Percentiles rank a stretch among this genome's conserved stretches.
phyloP scores from a whole-genome alignment of 2,888 invertebrate genomes.

The Exephanes ischioxanthus region DNA sequence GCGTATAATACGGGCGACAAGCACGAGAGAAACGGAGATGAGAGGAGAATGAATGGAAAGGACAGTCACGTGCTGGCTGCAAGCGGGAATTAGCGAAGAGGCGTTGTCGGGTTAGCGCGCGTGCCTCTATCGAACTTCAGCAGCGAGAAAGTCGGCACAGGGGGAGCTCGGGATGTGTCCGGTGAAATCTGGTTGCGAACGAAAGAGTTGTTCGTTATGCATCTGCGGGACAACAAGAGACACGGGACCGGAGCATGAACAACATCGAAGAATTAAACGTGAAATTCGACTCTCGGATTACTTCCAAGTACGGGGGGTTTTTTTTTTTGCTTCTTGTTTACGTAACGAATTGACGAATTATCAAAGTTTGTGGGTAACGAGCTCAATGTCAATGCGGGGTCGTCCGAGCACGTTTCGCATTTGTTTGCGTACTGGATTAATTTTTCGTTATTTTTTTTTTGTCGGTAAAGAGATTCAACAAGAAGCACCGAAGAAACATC shows the following conservation, averaged over 20 bases:
- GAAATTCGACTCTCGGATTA: neutral
- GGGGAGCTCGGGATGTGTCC: slow-evolving; percentile 20
- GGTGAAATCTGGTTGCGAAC: slow-evolving; percentile 35
- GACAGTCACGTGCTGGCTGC: slow-evolving; percentile 3
- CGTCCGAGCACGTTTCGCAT: neutral
- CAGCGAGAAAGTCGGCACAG: slow-evolving; percentile 18
- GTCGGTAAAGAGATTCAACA: neutral
- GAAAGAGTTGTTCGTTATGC: slow-evolving; percentile 15
- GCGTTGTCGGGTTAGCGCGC: slow-evolving; percentile 4
- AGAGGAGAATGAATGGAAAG: slow-evolving; percentile 2
- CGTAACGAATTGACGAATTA: neutral
- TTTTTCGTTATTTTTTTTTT: neutral
- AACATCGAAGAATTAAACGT: neutral
- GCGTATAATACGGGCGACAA: slow-evolving; percentile 1
- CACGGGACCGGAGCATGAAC: neutral
- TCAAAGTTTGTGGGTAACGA: slow-evolving; percentile 5
- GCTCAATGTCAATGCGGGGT: slow-evolving; percentile 5
- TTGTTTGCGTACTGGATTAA: neutral
- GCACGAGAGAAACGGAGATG: slow-evolving; percentile 1
- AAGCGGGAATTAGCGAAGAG: slow-evolving; percentile 1
- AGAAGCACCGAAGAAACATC: neutral
- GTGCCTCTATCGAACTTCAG: neutral
- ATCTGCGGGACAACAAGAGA: neutral
- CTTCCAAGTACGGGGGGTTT: no score
- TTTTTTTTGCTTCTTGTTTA: no score